Base-by-base conservation (phyloP, 2,113 vertebrate genomes). In the Prietella phreatophila region DNA sequence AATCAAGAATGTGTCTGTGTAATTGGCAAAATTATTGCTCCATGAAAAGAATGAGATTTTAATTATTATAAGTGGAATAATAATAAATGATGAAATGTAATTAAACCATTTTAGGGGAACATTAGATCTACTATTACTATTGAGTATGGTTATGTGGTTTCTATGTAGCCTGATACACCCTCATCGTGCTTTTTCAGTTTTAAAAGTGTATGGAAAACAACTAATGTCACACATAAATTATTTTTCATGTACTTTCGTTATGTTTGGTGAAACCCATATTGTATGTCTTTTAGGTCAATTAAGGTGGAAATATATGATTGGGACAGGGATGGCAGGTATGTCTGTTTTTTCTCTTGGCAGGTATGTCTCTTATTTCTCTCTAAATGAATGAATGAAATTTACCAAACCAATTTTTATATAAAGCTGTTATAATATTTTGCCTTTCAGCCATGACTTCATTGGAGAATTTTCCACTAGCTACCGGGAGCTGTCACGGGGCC, bases 401-500 rank as follows among this genome's bases (percentile, higher is more conserved):
- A n/a, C n/a, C n/a, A n/a, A n/a, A 55, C 50, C 8, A 3, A 3
- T 79, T 30, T 5, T 19, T 2, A 22, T 8, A 14, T 8, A 30
- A 25, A 33, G 19, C 53, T 83, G 42, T 87, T 42, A 53, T 69
- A 22, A 69, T 61, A 27, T 61, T 0, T 73, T 87, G 83, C 69
- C 88, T 47, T 92, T 1, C 94, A 99, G 98, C 93, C 98, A 99
- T 0, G 97, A 99, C 92, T 99, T 99, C 95, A 99, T 99, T 0
- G 97, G 98, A 2, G 98, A 99, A 93, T 99, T 99, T 92, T 97
- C 96, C 89, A 98, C 96, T 86, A 99, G 96, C 94, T 99, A 97
- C 95, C 95, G 97, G 91, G 97, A 98, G 85, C 94, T 99, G 87
- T 97, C 97, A 3, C 95, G 96, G 0, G 96, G 97, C 19, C 97